Evolutionary conservation across 2,888 invertebrate genomes (phyloP).

Genomic region (Unio pictorum): DNA sequence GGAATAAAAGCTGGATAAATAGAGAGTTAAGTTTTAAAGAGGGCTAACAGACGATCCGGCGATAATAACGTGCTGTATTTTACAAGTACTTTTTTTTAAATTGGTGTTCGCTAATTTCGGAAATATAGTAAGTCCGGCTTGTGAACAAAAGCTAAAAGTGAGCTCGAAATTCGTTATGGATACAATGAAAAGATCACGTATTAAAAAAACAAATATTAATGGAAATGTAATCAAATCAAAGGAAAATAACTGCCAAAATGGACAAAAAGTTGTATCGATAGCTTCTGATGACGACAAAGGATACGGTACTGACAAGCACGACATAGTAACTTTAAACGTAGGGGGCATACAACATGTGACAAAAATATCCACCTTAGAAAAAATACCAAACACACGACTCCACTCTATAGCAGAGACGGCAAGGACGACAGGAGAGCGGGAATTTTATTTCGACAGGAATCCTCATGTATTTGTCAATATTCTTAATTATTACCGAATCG

Average conservation of each 20-base stretch:
- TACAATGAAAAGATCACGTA: too few species aligned
- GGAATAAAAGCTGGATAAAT: too few species aligned
- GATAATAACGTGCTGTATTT: too few species aligned
- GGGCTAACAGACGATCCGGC: too few species aligned
- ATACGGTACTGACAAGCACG: conserved; percentile 5
- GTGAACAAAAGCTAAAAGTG: too few species aligned
- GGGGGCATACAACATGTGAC: conserved; percentile 46
- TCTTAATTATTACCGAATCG: conserved; percentile 47
- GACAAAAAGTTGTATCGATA: not conserved
- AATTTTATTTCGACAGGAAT: conserved; percentile 50
- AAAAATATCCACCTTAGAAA: conserved; percentile 36
- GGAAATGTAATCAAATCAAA: conserved; percentile 31
- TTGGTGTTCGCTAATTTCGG: too few species aligned
- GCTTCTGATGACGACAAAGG: not conserved
- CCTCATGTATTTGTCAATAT: conserved; percentile 49
- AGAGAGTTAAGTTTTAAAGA: too few species aligned
- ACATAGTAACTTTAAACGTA: conserved; percentile 40
- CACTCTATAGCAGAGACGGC: conserved; percentile 40
- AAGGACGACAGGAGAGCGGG: conserved; percentile 34
- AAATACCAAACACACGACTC: conserved; percentile 36
- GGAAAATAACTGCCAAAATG: conserved; percentile 10
- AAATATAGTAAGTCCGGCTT: too few species aligned
- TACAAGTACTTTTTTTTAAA: too few species aligned
- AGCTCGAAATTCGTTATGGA: too few species aligned
- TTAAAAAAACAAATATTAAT: conserved; percentile 26